phyloP scores from a whole-genome alignment of 2,113 vertebrate species.

The Gymnogyps californianus region DNA sequence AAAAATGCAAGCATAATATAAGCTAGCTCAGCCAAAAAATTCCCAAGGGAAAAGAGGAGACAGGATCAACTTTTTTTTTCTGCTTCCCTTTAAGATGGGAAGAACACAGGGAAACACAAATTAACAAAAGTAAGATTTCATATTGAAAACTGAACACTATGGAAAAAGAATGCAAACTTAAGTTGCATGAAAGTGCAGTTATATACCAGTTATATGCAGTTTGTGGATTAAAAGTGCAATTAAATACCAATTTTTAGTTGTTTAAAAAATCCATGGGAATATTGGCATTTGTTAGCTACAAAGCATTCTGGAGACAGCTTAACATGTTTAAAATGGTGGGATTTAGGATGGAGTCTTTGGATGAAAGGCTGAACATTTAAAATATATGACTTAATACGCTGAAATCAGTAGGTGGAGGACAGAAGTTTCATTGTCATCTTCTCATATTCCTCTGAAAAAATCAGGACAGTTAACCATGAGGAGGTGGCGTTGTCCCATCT shows the following conservation, averaged over 20 bases:
- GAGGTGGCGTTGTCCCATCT: neutral
- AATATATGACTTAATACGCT: neutral
- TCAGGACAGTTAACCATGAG: neutral
- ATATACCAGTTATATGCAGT: too few species aligned
- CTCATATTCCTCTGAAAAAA: neutral
- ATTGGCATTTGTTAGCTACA: neutral
- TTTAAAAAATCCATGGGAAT: neutral
- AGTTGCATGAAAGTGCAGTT: neutral
- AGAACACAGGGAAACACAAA: neutral
- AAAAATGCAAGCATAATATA: neutral
- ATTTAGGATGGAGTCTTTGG: neutral
- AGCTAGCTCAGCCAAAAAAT: neutral
- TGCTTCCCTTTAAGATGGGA: neutral
- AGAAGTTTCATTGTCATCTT: neutral
- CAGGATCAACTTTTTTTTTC: neutral
- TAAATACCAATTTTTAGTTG: neutral
- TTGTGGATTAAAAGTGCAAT: neutral
- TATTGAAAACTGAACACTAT: neutral
- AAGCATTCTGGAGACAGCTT: neutral
- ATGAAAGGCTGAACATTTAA: neutral
- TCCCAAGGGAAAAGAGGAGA: neutral
- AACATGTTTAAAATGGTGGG: neutral
- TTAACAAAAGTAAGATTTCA: neutral
- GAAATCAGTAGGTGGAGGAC: neutral
- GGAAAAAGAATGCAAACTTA: neutral